phyloP scores from a whole-genome alignment of 2,113 vertebrate species.

The Corvus cornix region DNA sequence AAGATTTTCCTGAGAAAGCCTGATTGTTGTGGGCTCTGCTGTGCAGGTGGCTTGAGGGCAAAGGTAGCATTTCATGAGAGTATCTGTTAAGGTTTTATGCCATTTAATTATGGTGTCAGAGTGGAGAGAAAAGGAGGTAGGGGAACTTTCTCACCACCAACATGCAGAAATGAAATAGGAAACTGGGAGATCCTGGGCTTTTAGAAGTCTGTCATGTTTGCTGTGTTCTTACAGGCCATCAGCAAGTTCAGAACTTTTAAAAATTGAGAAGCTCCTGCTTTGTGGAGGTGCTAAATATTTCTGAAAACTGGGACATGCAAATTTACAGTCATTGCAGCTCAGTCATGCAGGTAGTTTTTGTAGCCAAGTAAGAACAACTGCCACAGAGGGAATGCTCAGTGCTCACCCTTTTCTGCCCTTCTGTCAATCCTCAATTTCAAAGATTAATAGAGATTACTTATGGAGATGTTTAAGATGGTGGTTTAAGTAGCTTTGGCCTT shows the following conservation, averaged over 20 bases:
- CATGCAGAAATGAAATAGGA: not conserved
- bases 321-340: not conserved
- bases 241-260: not conserved
- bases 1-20: not conserved
- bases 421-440: not conserved
- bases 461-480: not conserved
- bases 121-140: not conserved
- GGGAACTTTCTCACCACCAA: not conserved
- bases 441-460: not conserved
- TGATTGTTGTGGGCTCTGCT: not conserved
- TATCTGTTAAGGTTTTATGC: not conserved
- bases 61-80: not conserved
- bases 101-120: not conserved
- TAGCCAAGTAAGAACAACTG: not conserved
- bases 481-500: not conserved
- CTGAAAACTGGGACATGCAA: not conserved
- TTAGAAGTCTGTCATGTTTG: not conserved
- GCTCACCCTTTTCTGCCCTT: not conserved
- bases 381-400: rapidly evolving
- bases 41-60: not conserved
- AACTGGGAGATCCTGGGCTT: not conserved
- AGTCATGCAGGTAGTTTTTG: not conserved
- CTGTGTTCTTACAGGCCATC: not conserved
- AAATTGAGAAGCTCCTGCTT: not conserved
- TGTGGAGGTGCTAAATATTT: not conserved